Evolutionary conservation across 2,113 vertebrate genomes (phyloP).

Genomic region (Petaurus breviceps): DNA sequence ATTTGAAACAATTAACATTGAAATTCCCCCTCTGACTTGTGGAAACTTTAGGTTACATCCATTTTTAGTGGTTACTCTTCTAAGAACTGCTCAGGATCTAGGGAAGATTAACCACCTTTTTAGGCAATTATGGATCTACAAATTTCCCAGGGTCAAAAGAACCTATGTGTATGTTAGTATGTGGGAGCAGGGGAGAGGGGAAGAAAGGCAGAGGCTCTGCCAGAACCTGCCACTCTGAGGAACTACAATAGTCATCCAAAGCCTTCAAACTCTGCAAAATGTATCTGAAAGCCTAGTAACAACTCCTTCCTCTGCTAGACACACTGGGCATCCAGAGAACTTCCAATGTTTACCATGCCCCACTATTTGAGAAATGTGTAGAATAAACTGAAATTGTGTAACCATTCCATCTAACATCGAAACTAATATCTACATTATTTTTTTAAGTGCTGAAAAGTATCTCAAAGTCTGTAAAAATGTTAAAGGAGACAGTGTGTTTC

Average conservation of each 20-base stretch:
- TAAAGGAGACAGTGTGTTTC: conserved; percentile 85
- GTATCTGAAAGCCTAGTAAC: not conserved
- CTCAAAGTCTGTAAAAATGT: conserved; percentile 83
- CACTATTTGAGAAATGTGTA: conserved; percentile 60
- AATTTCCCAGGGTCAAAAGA: not conserved
- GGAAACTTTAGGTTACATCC: conserved; percentile 28
- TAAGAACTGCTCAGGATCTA: not conserved
- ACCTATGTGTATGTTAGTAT: not conserved
- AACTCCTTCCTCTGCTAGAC: conserved; percentile 2
- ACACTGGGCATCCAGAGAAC: not conserved
- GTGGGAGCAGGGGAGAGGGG: not conserved
- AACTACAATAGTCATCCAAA: not conserved
- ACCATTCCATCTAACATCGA: conserved; percentile 63
- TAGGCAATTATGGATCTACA: conserved; percentile 19
- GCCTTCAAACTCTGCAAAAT: not conserved
- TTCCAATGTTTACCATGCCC: not conserved
- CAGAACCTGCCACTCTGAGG: not conserved
- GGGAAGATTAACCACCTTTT: conserved; percentile 35
- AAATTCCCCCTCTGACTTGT: conserved; percentile 20
- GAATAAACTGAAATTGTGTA: conserved; percentile 67
- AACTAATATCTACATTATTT: conserved; percentile 70
- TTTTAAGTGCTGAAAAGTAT: conserved; percentile 75
- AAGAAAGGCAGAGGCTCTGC: not conserved
- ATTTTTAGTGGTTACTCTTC: conserved; percentile 50
- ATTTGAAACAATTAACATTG: conserved; percentile 52